Evolutionary conservation across 2,888 invertebrate species (phyloP).

Genomic region (Caenorhabditis plicata): DNA sequence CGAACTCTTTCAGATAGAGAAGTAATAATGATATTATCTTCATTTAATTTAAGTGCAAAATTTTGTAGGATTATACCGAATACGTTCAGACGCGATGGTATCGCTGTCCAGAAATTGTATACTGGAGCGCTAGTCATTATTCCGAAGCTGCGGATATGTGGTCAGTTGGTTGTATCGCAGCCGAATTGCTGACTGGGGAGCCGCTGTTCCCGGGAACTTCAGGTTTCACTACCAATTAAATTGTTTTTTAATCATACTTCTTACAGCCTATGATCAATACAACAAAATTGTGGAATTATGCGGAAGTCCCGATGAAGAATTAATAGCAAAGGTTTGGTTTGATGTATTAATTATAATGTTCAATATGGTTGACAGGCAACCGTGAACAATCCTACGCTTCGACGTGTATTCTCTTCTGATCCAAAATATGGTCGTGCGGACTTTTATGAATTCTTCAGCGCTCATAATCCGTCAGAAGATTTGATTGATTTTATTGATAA

Average conservation of each 20-base stretch:
- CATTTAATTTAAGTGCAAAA: too few species aligned
- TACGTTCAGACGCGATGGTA: slow-evolving; percentile 64
- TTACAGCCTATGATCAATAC: slow-evolving; percentile 54
- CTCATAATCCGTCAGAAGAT: too few species aligned
- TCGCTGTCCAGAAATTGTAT: slow-evolving; percentile 62
- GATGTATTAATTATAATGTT: too few species aligned
- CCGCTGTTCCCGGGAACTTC: slow-evolving; percentile 58
- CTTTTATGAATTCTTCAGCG: too few species aligned
- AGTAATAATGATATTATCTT: too few species aligned
- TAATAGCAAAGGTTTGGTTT: too few species aligned
- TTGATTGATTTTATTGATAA: too few species aligned
- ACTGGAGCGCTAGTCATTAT: slow-evolving; percentile 59
- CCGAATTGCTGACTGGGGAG: slow-evolving; percentile 53
- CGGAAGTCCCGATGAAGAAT: slow-evolving; percentile 55
- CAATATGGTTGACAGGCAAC: too few species aligned
- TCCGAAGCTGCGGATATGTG: slow-evolving; percentile 56
- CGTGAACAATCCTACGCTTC: too few species aligned
- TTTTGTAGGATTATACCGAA: slow-evolving; percentile 33
- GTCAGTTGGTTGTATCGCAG: slow-evolving; percentile 64
- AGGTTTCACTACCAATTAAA: slow-evolving; percentile 6
- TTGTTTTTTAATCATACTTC: background rate
- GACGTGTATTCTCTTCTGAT: too few species aligned
- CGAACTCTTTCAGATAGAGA: slow-evolving; percentile 47
- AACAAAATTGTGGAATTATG: slow-evolving; percentile 54
- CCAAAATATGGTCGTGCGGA: too few species aligned